Conservation (phyloP, 2,113 vertebrate genomes). For the Columba livia region DNA sequence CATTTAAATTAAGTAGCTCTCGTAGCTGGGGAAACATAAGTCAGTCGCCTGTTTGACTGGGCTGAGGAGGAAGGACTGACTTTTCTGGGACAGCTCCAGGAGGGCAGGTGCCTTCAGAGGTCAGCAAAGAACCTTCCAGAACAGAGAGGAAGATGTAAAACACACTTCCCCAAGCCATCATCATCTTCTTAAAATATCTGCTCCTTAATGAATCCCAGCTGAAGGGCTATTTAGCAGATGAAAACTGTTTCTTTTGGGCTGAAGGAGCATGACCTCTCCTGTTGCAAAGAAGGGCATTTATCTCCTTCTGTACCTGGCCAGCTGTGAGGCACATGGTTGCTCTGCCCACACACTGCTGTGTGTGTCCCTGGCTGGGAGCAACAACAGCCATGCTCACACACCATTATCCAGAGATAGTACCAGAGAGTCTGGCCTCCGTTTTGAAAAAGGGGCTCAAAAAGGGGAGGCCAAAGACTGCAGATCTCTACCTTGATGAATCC, state of each 20-base stretch:
- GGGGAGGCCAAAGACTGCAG: rapidly evolving
- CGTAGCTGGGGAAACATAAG: not conserved
- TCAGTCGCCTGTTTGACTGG: rapidly evolving
- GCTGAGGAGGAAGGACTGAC: not conserved
- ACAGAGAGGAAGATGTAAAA: not conserved
- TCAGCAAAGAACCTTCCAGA: not conserved
- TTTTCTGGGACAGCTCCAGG: not conserved
- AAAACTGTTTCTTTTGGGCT: not conserved
- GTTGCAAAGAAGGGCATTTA: not conserved
- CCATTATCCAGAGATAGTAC: not conserved
- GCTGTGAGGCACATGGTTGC: rapidly evolving
- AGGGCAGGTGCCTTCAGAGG: not conserved
- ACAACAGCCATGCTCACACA: rapidly evolving
- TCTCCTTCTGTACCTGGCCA: rapidly evolving
- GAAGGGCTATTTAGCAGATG: not conserved
- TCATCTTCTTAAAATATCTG: not conserved
- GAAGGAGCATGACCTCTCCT: not conserved
- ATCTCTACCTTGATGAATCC: not conserved
- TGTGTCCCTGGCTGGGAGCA: not conserved
- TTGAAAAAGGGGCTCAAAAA: not conserved
- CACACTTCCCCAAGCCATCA: not conserved
- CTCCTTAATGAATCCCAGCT: not conserved
- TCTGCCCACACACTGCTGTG: rapidly evolving
- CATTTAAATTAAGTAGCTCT: not conserved
- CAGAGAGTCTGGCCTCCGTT: not conserved